Evolutionary conservation across 2,113 vertebrate genomes (phyloP).

Genomic region (Corapipo altera): DNA sequence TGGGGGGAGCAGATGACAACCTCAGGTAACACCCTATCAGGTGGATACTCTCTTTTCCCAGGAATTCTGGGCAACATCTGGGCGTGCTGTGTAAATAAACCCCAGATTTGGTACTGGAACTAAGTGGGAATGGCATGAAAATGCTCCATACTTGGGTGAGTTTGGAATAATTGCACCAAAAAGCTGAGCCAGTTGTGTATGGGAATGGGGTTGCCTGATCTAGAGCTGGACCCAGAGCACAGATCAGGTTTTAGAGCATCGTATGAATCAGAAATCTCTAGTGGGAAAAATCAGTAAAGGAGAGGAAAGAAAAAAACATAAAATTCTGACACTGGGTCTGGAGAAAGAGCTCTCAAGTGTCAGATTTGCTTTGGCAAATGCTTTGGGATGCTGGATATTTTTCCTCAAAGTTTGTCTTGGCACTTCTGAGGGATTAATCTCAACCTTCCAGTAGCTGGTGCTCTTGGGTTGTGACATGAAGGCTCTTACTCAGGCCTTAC

Average conservation of each 20-base stretch:
- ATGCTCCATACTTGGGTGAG: accelerated
- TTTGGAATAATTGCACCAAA: not conserved
- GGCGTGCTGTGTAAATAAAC: accelerated
- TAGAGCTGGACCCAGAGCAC: not conserved
- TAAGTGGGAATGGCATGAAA: not conserved
- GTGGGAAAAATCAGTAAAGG: not conserved
- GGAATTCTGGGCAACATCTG: not conserved
- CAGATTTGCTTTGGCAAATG: not conserved
- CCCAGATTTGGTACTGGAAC: accelerated
- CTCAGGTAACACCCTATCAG: conserved; percentile 76
- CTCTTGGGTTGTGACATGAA: not conserved
- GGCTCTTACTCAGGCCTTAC: not conserved
- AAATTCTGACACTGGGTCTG: accelerated
- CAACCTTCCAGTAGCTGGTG: not conserved
- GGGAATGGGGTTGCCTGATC: not conserved
- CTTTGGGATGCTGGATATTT: not conserved
- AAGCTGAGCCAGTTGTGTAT: accelerated
- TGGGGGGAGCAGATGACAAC: conserved; percentile 94
- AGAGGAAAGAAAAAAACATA: not conserved
- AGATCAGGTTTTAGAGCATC: not conserved
- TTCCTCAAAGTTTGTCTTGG: not conserved
- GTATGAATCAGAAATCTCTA: accelerated
- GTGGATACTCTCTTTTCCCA: accelerated
- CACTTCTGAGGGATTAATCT: not conserved
- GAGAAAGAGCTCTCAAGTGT: not conserved